phyloP scores from a whole-genome alignment of 2,888 invertebrate genomes.

The Exephanes ischioxanthus region DNA sequence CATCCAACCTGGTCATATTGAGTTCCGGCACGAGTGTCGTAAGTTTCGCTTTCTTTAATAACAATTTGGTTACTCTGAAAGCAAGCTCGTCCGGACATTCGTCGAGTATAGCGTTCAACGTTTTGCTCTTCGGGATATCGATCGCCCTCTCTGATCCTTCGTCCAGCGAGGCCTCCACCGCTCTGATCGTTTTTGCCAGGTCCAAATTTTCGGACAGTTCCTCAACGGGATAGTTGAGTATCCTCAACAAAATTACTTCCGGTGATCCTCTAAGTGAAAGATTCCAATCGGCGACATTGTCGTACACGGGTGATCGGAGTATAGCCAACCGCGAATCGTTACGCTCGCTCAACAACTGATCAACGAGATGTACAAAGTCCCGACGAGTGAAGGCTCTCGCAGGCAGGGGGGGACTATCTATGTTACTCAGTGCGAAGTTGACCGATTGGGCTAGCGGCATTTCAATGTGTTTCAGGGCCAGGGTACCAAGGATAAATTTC shows the following conservation, averaged over 20 bases:
- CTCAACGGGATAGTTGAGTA: constrained; percentile 40
- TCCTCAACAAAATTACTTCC: constrained; percentile 44
- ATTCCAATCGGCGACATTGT: constrained; percentile 47
- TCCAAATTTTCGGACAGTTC: constrained; percentile 5
- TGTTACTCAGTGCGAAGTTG: constrained; percentile 40
- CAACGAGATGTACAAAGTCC: constrained; percentile 52
- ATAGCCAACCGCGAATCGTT: background rate
- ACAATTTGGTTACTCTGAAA: background rate
- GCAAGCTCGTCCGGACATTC: background rate
- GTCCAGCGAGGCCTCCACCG: background rate
- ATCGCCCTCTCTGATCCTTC: background rate
- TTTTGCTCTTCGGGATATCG: background rate
- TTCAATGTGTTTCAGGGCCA: background rate
- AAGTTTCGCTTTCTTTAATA: background rate
- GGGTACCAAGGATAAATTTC: background rate
- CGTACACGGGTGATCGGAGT: constrained; percentile 18
- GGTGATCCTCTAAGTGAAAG: constrained; percentile 51
- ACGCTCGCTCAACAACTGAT: constrained; percentile 17
- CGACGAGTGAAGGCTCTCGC: constrained; percentile 21
- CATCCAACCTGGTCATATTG: background rate
- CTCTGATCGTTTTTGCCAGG: background rate
- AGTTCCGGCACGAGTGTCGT: background rate
- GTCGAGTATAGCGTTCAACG: background rate
- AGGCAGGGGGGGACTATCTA: constrained; percentile 45
- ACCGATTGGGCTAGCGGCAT: constrained; percentile 35